Evolutionary conservation across 2,888 invertebrate genomes (phyloP), one percentile per base, ranked within the genome.

Genomic region (Himalopsyche kuldschensis): DNA sequence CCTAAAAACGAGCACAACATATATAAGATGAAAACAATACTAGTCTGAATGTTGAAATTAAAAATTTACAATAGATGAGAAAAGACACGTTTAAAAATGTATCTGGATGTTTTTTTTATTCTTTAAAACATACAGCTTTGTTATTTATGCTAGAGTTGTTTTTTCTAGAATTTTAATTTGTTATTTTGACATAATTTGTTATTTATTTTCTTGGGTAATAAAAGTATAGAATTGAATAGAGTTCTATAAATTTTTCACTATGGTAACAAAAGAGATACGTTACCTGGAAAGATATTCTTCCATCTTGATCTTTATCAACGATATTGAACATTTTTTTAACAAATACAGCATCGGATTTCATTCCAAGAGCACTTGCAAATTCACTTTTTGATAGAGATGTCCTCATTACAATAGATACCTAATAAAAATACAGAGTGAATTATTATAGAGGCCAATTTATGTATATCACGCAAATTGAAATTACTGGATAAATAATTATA

Each of bases 321-420:
- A 98, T 98, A 88, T 98, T 98, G 89, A 99, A 99, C 98, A 99
- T 98, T 90, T 98, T 97, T 88, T 97, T 95, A 0, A 99, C 98
- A 89, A 99, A 99, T 81, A 98, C 95, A 30, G 98, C 98, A 88
- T 98, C 97, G 0, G 97, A 92, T 89, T 96, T 96, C 99, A 99
- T 99, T 55, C 98, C 99, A 4, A 99, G 91, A 0, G 98, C 98
- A 80, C 96, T 97, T 0, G 98, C 98, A 88, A 99, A 98, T 90
- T 99, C 98, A 78, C 96, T 93, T 88, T 97, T 97, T 0, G 97
- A 97, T 83, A 98, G 89, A 0, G 97, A 97, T 0, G 98, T 98
- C 79, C 97, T 92, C 98, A 98, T 98, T 0, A 97, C 97, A 85
- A 97, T 97, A 79, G 97, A 96, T 83, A 96, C 86, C 91, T 87